Conservation (phyloP, 2,888 invertebrate genomes). For the Cosmia pyralina region DNA sequence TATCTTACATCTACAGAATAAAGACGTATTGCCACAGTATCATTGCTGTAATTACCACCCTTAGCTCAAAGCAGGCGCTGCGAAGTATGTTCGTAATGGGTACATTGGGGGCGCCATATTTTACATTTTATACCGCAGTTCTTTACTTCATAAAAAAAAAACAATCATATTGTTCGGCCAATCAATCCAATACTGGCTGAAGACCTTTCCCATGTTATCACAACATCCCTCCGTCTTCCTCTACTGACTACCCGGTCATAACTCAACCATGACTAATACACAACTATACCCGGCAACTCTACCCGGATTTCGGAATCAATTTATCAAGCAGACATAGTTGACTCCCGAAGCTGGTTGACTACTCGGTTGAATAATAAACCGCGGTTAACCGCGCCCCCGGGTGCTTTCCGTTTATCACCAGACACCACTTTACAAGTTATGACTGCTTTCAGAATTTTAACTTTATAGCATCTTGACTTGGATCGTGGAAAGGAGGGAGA, state of each 20-base stretch:
- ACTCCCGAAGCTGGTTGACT: conserved; percentile 48
- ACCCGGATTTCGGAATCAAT: conserved; percentile 56
- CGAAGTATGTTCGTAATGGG: too few relatives aligned
- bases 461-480: conserved; percentile 38
- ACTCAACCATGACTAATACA: conserved; percentile 32
- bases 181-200: background rate
- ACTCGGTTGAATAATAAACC: conserved; percentile 58
- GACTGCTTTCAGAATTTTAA: conserved; percentile 41
- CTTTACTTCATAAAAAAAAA: too few relatives aligned
- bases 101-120: too few relatives aligned
- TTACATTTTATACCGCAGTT: too few relatives aligned
- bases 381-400: conserved; percentile 50
- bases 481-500: conserved; percentile 6
- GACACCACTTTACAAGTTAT: conserved; percentile 45
- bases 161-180: too few relatives aligned
- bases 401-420: conserved; percentile 51
- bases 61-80: too few relatives aligned
- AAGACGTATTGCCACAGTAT: too few relatives aligned
- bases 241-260: conserved; percentile 23
- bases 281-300: conserved; percentile 32
- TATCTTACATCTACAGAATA: too few relatives aligned
- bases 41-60: too few relatives aligned
- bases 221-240: conserved; percentile 13
- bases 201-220: conserved; percentile 9
- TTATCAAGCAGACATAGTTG: conserved; percentile 52